Evolutionary conservation across 1,140 invertebrate genomes (phyloP).

Genomic region (Mactra quadrangularis): DNA sequence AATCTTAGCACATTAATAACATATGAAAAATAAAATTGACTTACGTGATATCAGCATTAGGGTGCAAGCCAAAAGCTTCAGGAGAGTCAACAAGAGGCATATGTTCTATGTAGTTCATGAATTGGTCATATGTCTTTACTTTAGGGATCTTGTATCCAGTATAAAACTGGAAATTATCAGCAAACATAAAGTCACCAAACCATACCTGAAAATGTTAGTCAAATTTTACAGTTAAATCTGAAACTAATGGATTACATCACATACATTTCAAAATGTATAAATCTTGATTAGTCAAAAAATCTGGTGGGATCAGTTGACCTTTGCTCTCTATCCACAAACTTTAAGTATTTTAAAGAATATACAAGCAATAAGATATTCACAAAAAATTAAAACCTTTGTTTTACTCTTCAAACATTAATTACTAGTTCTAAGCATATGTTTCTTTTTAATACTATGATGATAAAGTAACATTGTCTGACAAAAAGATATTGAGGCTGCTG

Average conservation of each 20-base stretch:
- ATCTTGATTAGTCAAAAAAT: not conserved
- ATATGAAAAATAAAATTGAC: conserved; percentile 21
- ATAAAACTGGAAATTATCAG: conserved; percentile 80
- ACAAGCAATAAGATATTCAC: too few species aligned
- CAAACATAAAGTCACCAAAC: conserved; percentile 83
- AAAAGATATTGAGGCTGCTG: too few species aligned
- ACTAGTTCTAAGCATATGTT: too few species aligned
- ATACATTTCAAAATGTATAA: too few species aligned
- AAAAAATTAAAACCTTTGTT: too few species aligned
- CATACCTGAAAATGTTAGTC: conserved; percentile 75
- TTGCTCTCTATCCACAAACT: too few species aligned
- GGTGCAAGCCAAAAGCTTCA: conserved; percentile 96
- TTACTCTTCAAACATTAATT: too few species aligned
- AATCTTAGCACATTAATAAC: too few species aligned
- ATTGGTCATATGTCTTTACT: conserved; percentile 73
- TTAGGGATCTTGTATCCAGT: conserved; percentile 81
- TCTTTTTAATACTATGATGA: too few species aligned
- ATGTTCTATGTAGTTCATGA: conserved; percentile 88
- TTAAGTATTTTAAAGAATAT: too few species aligned
- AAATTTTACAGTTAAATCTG: conserved; percentile 11
- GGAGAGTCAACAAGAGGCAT: conserved; percentile 94
- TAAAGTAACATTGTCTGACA: too few species aligned
- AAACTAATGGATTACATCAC: not conserved
- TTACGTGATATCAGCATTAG: conserved; percentile 95
- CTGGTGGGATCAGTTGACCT: too few species aligned